Conservation (phyloP, 2,888 invertebrate genomes). For the Nudaria mundana region DNA sequence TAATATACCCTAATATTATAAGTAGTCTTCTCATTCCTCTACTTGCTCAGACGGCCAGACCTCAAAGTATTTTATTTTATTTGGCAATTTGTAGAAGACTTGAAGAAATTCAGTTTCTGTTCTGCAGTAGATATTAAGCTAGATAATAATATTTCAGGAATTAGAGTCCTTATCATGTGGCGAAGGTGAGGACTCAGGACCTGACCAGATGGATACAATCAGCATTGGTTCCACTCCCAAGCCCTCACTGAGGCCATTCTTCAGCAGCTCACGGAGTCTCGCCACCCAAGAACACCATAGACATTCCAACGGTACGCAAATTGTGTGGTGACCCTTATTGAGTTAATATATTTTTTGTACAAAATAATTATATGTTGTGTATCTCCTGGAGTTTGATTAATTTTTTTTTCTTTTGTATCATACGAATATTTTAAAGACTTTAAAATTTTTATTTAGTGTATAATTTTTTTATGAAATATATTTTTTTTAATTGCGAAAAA, state of each 20-base stretch:
- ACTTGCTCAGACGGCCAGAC: no score
- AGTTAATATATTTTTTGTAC: conserved; percentile 13
- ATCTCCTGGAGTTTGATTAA: conserved; percentile 34
- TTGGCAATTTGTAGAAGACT: no score
- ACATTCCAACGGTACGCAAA: conserved; percentile 67
- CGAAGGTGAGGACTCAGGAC: conserved; percentile 93
- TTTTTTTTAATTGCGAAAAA: conserved; percentile 11
- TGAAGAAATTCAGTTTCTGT: no score
- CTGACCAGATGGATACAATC: conserved; percentile 94
- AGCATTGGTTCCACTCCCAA: conserved; percentile 98
- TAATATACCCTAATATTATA: no score
- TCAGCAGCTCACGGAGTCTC: conserved; percentile 93
- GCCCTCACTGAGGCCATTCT: conserved; percentile 96
- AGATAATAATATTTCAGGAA: conserved; percentile 82
- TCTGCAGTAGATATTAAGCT: no score
- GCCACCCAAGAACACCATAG: conserved; percentile 77
- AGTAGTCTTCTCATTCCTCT: no score
- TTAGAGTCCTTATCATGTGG: conserved; percentile 95
- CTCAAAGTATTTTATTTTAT: no score
- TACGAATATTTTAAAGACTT: conserved; percentile 6
- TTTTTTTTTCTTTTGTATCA: conserved; percentile 4
- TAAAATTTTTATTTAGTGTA: conserved; percentile 10
- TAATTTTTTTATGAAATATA: conserved; percentile 17
- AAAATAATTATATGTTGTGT: conserved; percentile 11
- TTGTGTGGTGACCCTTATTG: conserved; percentile 8